These are phyloP conservation scores for Lethrus apterus DNA, from an alignment of 1,140 invertebrate genomes.

Conservation along the genomic window DNA sequence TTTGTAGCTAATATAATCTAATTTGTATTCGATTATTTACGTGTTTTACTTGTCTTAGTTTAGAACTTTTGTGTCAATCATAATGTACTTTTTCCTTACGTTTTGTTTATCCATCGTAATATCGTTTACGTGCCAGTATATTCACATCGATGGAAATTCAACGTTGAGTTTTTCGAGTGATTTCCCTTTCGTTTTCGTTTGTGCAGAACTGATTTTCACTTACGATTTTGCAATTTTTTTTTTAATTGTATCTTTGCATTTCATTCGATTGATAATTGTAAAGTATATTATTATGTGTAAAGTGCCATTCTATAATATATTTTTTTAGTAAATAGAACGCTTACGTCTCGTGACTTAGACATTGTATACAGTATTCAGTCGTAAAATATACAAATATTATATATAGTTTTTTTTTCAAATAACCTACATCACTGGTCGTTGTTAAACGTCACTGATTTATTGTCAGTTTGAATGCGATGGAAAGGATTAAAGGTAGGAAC, in stretches of 20 bases:
- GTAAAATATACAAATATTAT: slow-evolving; percentile 32
- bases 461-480: no score
- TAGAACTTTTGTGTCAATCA: not conserved
- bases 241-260: no score
- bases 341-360: slow-evolving; percentile 42
- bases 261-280: no score
- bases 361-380: slow-evolving; percentile 42
- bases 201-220: slow-evolving; percentile 12
- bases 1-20: slow-evolving; percentile 5
- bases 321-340: slow-evolving; percentile 41
- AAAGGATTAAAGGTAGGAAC: no score
- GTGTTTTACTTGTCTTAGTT: slow-evolving; percentile 11
- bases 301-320: slow-evolving; percentile 41
- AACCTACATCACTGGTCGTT: no score
- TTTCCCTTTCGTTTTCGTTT: no score
- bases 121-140: slow-evolving; percentile 6
- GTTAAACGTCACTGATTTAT: no score
- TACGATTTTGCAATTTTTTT: slow-evolving; percentile 7
- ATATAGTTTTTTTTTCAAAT: no score
- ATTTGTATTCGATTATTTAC: slow-evolving; percentile 10
- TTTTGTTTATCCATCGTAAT: slow-evolving; percentile 3
- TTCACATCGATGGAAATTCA: no score
- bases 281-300: slow-evolving; percentile 36
- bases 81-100: not conserved
- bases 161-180: no score